Conservation (phyloP, 2,888 invertebrate species). For the Mythimna impura region DNA sequence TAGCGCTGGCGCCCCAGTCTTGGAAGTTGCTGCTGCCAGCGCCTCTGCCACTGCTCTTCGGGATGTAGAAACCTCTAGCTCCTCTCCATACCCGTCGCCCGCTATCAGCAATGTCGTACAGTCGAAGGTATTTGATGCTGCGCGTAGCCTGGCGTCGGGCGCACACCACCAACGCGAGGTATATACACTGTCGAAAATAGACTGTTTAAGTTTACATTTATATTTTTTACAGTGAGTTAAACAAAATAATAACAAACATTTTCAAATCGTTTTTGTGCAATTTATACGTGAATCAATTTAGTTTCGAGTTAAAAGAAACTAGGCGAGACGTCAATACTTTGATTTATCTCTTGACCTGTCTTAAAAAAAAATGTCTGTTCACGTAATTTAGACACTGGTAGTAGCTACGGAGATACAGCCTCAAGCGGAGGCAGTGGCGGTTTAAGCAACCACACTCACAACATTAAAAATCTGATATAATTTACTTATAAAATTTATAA, state of each 20-base stretch:
- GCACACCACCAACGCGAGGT: conserved; percentile 15
- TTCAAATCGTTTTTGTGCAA: not conserved
- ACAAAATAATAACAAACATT: not conserved
- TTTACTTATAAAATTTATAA: too few relatives aligned
- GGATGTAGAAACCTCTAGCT: not conserved
- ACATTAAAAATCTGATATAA: not conserved
- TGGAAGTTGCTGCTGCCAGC: not conserved
- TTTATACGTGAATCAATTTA: not conserved
- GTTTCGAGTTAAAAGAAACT: not conserved
- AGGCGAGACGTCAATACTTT: not conserved
- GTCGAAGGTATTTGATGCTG: not conserved
- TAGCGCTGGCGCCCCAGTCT: not conserved
- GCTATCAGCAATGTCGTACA: not conserved
- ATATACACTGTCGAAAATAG: conserved; percentile 21
- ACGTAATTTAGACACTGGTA: too few relatives aligned
- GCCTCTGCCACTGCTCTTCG: not conserved
- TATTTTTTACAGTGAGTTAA: too few relatives aligned
- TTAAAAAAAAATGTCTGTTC: not conserved
- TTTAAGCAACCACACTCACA: not conserved
- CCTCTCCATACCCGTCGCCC: not conserved
- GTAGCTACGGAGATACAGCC: too few relatives aligned
- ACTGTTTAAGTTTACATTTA: not conserved
- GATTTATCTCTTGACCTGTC: not conserved
- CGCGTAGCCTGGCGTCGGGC: not conserved
- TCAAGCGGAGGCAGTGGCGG: too few relatives aligned